phyloP scores from a whole-genome alignment of 2,888 invertebrate genomes.

The Hyalella azteca region DNA sequence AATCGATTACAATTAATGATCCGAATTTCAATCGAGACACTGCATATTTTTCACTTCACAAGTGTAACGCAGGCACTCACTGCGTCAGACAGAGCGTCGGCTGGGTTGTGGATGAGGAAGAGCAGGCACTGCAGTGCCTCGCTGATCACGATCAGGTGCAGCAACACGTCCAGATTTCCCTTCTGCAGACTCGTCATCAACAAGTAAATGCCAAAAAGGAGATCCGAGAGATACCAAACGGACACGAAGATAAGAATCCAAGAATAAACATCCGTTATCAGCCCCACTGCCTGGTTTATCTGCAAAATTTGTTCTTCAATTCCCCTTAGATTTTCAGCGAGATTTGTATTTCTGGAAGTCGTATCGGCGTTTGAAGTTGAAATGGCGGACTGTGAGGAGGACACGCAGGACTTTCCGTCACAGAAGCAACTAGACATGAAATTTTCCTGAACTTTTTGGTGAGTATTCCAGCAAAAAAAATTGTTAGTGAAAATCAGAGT shows the following conservation, averaged over 20 bases:
- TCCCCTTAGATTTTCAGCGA: background rate
- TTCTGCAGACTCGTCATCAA: background rate
- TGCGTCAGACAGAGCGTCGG: background rate
- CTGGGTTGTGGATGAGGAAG: constrained; percentile 19
- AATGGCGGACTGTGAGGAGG: too few species aligned
- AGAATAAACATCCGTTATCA: background rate
- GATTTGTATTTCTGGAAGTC: background rate
- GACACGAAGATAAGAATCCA: background rate
- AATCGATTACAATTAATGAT: too few species aligned
- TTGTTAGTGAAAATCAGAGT: too few species aligned
- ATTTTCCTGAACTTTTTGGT: too few species aligned
- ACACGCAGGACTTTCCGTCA: too few species aligned
- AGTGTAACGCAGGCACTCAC: too few species aligned
- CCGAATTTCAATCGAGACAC: too few species aligned
- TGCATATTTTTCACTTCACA: too few species aligned
- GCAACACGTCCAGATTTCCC: background rate
- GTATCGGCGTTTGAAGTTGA: too few species aligned
- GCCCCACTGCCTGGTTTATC: background rate
- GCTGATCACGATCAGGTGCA: background rate
- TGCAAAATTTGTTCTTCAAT: background rate
- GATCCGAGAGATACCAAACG: background rate
- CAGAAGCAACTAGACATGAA: too few species aligned
- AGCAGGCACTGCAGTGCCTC: background rate
- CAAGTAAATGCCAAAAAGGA: background rate
- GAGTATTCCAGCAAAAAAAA: too few species aligned